Evolutionary conservation across 2,113 vertebrate species (phyloP).

Genomic region (Orycteropus afer): DNA sequence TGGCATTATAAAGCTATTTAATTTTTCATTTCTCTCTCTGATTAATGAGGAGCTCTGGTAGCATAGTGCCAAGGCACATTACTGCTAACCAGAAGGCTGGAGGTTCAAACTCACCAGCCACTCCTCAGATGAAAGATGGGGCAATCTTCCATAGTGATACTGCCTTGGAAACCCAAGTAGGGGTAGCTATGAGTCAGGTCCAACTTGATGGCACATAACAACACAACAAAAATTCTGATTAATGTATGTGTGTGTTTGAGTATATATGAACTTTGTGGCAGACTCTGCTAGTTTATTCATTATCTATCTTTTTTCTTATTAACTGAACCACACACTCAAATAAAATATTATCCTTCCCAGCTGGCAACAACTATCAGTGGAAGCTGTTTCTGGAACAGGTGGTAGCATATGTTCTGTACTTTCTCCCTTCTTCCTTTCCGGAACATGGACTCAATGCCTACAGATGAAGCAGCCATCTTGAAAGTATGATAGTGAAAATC

Average conservation of each 20-base stretch:
- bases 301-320: background rate
- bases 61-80: too few relatives aligned
- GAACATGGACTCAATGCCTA: background rate
- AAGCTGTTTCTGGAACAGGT: background rate
- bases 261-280: background rate
- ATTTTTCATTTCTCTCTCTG: background rate
- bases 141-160: too few relatives aligned
- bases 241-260: background rate
- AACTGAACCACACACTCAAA: background rate
- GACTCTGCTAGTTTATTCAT: background rate
- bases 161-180: too few relatives aligned
- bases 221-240: too few relatives aligned
- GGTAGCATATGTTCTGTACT: background rate
- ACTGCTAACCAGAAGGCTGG: too few relatives aligned
- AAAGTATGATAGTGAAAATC: slow-evolving; percentile 17
- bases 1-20: background rate
- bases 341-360: background rate
- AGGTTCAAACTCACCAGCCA: too few relatives aligned
- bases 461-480: background rate
- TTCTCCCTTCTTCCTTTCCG: background rate
- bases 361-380: background rate
- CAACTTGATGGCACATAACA: too few relatives aligned
- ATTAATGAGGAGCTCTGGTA: too few relatives aligned
- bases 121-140: too few relatives aligned
- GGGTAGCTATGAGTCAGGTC: too few relatives aligned